Conservation (phyloP, 2,888 invertebrate genomes). For the Nomada fabriciana region DNA sequence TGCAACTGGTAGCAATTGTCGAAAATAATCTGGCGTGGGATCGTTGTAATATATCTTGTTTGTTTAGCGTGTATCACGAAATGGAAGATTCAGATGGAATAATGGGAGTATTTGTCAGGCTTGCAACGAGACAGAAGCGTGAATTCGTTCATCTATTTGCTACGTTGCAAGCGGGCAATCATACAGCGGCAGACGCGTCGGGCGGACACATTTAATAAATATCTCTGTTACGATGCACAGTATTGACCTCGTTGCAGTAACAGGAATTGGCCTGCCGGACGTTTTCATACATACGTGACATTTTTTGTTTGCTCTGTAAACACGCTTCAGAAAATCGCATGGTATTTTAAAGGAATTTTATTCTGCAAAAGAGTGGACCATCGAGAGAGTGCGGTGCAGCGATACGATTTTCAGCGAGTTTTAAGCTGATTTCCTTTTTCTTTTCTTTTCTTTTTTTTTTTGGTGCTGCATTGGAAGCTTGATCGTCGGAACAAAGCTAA, state of each 20-base stretch:
- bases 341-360: constrained; percentile 13
- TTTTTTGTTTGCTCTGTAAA: background rate
- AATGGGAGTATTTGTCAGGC: background rate
- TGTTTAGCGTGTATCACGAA: too few species aligned
- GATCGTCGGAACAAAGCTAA: constrained; percentile 6
- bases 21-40: too few species aligned
- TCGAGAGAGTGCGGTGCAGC: background rate
- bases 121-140: background rate
- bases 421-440: background rate
- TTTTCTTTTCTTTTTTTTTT: background rate
- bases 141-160: background rate
- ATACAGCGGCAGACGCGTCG: background rate
- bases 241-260: constrained; percentile 7
- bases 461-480: background rate
- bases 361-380: background rate
- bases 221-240: constrained; percentile 1
- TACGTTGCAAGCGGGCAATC: background rate
- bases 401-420: constrained; percentile 18
- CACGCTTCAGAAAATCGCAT: background rate
- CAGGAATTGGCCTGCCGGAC: background rate
- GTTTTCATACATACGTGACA: background rate
- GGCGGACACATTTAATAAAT: constrained; percentile 16
- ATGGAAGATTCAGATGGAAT: too few species aligned
- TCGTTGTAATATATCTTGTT: too few species aligned
- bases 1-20: too few species aligned